A percentile compares a stretch with the other conserved stretches of the same genome.
phyloP scores from a whole-genome alignment of 2,888 invertebrate genomes.

The Patella caerulea region DNA sequence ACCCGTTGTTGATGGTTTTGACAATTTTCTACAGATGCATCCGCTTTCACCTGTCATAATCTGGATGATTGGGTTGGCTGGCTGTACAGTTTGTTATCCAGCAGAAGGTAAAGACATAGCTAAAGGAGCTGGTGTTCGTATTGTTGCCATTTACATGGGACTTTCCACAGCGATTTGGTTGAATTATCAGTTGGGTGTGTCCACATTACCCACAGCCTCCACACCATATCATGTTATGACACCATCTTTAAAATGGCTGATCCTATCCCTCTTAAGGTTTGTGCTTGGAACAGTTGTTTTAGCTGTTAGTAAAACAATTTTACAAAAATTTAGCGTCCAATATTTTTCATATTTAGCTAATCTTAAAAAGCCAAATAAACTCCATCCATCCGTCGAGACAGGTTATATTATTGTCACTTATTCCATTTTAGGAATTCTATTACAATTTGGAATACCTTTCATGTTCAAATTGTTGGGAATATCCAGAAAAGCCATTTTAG shows the following conservation, averaged over 20 bases:
- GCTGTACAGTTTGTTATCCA: slow-evolving; percentile 58
- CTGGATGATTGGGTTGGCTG: slow-evolving; percentile 45
- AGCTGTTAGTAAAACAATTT: slow-evolving; percentile 39
- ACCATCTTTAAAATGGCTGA: slow-evolving; percentile 47
- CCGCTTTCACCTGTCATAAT: slow-evolving; percentile 48
- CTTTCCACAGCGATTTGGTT: slow-evolving; percentile 49
- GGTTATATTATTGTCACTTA: slow-evolving; percentile 57
- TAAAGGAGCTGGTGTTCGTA: slow-evolving; percentile 53
- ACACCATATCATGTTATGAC: slow-evolving; percentile 36
- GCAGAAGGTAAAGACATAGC: slow-evolving; percentile 45
- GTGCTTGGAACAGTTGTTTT: slow-evolving; percentile 47
- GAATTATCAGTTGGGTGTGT: slow-evolving; percentile 53
- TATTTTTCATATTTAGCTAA: slow-evolving; percentile 50
- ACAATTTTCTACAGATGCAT: slow-evolving; percentile 56
- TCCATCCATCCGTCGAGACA: slow-evolving; percentile 49
- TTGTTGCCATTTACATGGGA: slow-evolving; percentile 49
- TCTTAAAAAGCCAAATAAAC: slow-evolving; percentile 50
- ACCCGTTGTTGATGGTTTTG: slow-evolving; percentile 47
- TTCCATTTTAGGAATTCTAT: slow-evolving; percentile 45
- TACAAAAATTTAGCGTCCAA: slow-evolving; percentile 44
- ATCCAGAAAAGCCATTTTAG: slow-evolving; percentile 34
- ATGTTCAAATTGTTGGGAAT: slow-evolving; percentile 50
- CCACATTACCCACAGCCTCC: slow-evolving; percentile 28
- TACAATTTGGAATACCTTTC: slow-evolving; percentile 50
- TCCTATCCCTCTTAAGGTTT: slow-evolving; percentile 47